Percentiles rank a stretch among this genome's conserved stretches.
These are phyloP conservation scores for Sinotaia quadrata DNA, from an alignment of 2,888 invertebrate genomes.

Conservation along the genomic window DNA sequence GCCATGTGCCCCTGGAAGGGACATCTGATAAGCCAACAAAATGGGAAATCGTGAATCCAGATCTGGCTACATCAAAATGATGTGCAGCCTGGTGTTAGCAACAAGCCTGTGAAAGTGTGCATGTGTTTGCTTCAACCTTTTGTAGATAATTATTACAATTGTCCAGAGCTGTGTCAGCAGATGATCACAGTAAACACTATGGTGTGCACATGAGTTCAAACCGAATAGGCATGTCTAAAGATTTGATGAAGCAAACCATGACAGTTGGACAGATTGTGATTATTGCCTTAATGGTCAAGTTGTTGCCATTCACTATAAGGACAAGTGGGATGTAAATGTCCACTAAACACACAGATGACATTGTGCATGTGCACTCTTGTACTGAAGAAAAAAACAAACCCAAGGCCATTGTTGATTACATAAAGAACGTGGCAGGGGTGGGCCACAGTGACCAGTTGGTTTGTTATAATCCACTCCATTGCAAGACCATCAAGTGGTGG, in stretches of 20 bases:
- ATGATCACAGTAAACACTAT: conserved; percentile 14
- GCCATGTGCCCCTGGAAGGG: conserved; percentile 24
- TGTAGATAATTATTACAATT: conserved; percentile 31
- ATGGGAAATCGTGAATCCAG: conserved; percentile 19
- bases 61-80: conserved; percentile 12
- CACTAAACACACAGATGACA: too few relatives aligned
- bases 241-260: not conserved
- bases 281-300: not conserved
- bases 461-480: not conserved
- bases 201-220: conserved; percentile 8
- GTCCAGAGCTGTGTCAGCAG: conserved; percentile 7
- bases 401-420: not conserved
- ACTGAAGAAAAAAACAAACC: too few relatives aligned
- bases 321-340: conserved; percentile 23
- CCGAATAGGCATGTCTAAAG: conserved; percentile 22
- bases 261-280: not conserved
- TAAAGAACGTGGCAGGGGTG: conserved; percentile 1
- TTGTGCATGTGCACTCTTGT: too few relatives aligned
- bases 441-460: not conserved
- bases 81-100: conserved; percentile 5
- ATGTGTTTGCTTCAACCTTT: conserved; percentile 10
- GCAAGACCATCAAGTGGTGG: conserved; percentile 21
- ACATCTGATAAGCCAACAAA: conserved; percentile 3
- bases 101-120: conserved; percentile 16
- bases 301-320: conserved; percentile 15